Evolutionary conservation across 2,888 invertebrate species (phyloP).

Genomic region (Agelastica alni): DNA sequence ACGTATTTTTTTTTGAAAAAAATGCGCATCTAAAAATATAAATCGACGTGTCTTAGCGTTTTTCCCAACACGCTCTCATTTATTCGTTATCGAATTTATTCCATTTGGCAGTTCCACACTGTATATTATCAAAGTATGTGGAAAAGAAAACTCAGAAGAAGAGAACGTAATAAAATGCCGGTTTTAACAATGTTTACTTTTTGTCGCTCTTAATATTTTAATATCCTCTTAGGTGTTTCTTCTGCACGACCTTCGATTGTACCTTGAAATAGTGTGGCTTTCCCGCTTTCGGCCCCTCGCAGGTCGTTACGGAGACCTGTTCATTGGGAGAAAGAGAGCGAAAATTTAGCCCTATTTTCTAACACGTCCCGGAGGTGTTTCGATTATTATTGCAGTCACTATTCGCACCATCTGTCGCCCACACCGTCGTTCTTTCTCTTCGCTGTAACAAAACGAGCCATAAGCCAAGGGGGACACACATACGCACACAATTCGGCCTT

Average conservation of each 20-base stretch:
- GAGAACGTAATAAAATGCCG: too few species aligned
- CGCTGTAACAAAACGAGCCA: constrained; percentile 9
- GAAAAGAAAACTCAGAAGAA: too few species aligned
- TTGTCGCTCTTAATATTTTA: too few species aligned
- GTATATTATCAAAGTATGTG: too few species aligned
- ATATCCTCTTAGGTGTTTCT: too few species aligned
- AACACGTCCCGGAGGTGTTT: constrained; percentile 53
- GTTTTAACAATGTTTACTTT: too few species aligned
- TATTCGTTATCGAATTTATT: too few species aligned
- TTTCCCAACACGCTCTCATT: too few species aligned
- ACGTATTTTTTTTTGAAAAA: too few species aligned
- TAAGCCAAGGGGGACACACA: constrained; percentile 5
- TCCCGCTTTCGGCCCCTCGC: constrained; percentile 23
- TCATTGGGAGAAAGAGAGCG: constrained; percentile 10
- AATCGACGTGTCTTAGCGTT: too few species aligned
- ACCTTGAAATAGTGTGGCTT: constrained; percentile 3
- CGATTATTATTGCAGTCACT: constrained; percentile 51
- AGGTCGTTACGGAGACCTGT: constrained; percentile 42
- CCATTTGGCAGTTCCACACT: too few species aligned
- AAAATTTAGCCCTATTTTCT: constrained; percentile 42
- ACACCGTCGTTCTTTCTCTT: constrained; percentile 34
- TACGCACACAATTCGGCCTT: constrained; percentile 14
- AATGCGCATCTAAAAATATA: too few species aligned
- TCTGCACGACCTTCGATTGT: background rate
- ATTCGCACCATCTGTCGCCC: constrained; percentile 55